These are phyloP conservation scores for Corythornis cristatus DNA, from an alignment of 2,113 vertebrate genomes.

Conservation along the genomic window DNA sequence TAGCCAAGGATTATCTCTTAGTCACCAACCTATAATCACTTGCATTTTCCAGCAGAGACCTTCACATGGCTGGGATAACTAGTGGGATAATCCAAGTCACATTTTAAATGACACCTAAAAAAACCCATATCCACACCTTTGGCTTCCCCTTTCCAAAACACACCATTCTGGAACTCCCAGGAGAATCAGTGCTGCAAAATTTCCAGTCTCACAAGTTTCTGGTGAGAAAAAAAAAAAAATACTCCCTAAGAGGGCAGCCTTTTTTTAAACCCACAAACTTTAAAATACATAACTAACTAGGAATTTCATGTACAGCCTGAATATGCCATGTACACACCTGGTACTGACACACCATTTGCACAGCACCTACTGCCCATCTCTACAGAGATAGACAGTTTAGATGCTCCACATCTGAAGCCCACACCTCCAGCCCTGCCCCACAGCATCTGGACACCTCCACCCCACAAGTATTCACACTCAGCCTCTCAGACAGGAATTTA, in stretches of 20 bases:
- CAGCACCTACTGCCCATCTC: background rate
- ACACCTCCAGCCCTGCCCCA: background rate
- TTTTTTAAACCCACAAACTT: background rate
- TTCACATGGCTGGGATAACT: background rate
- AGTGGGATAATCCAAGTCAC: conserved; percentile 25
- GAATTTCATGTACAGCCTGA: background rate
- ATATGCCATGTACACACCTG: background rate
- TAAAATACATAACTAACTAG: background rate
- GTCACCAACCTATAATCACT: conserved; percentile 12
- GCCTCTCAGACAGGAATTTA: background rate
- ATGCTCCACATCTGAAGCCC: background rate
- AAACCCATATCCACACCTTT: background rate
- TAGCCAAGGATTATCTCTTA: conserved; percentile 45
- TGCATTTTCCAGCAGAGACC: conserved; percentile 18
- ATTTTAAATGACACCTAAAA: conserved; percentile 14
- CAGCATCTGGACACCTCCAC: background rate
- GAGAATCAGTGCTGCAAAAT: conserved; percentile 28
- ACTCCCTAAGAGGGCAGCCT: background rate
- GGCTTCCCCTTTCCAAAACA: background rate
- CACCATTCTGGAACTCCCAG: background rate
- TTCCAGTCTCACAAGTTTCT: conserved; percentile 10
- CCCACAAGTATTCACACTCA: rapidly evolving
- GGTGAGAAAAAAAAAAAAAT: conserved; percentile 6
- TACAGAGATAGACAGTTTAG: no score
- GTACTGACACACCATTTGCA: background rate